Percentiles rank a stretch among this genome's conserved stretches.
Conservation (phyloP, 2,888 invertebrate species). For the Sussaba pulchella region DNA sequence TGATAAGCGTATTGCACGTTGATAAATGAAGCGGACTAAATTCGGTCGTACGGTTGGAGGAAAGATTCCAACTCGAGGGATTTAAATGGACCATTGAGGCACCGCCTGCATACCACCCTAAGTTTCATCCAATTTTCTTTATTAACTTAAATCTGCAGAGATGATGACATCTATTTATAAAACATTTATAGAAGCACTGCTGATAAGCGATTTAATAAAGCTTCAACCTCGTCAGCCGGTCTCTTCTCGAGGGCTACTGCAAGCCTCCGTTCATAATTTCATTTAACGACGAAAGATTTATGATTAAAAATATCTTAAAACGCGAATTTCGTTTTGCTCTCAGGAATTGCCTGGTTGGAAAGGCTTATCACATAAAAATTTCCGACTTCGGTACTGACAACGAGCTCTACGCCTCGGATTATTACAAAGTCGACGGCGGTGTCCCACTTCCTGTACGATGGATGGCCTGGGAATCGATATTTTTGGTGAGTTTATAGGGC, state of each 20-base stretch:
- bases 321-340: no score
- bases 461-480: slow-evolving; percentile 95
- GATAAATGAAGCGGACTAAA: slow-evolving; percentile 30
- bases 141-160: slow-evolving; percentile 7
- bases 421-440: slow-evolving; percentile 92
- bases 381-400: slow-evolving; percentile 95
- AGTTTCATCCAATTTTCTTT: slow-evolving; percentile 44
- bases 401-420: slow-evolving; percentile 92
- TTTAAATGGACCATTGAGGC: slow-evolving; percentile 27
- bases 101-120: slow-evolving; percentile 4
- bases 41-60: background rate
- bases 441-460: slow-evolving; percentile 94
- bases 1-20: slow-evolving; percentile 11
- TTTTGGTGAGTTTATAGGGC: slow-evolving; percentile 85
- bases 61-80: slow-evolving; percentile 10
- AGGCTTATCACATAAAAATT: slow-evolving; percentile 92
- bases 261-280: background rate
- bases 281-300: background rate
- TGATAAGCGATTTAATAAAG: slow-evolving; percentile 36
- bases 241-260: background rate
- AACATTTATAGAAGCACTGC: slow-evolving; percentile 34
- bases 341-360: slow-evolving; percentile 94
- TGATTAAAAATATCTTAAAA: no score
- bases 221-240: slow-evolving; percentile 6
- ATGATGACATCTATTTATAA: slow-evolving; percentile 34